These are phyloP conservation scores for Aldabrachelys gigantea DNA, from an alignment of 2,113 vertebrate genomes.

Conservation along the genomic window DNA sequence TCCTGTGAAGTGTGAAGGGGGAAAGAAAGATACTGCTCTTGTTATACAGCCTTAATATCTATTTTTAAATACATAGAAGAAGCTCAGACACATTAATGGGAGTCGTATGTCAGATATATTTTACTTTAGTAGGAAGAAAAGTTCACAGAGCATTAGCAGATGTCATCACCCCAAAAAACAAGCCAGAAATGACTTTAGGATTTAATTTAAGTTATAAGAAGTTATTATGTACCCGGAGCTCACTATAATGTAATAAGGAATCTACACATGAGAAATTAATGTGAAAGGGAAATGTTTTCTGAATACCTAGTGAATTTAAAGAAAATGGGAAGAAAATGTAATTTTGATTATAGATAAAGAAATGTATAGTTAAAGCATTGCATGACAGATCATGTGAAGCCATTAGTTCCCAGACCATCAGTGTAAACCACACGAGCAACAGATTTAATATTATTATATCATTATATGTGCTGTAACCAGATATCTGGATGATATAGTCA, in stretches of 20 bases:
- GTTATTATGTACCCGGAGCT: slow-evolving; percentile 21
- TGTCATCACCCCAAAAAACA: slow-evolving; percentile 21
- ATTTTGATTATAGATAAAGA: background rate
- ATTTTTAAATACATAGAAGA: background rate
- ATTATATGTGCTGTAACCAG: background rate
- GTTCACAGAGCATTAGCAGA: slow-evolving; percentile 17
- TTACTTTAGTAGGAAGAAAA: slow-evolving; percentile 17
- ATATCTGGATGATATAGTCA: background rate
- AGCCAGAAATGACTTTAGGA: slow-evolving; percentile 29
- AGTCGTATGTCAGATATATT: background rate
- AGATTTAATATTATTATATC: background rate
- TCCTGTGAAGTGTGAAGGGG: background rate
- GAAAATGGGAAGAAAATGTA: background rate
- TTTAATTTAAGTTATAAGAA: slow-evolving; percentile 39
- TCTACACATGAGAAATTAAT: slow-evolving; percentile 34
- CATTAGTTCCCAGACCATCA: background rate
- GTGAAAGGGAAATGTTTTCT: slow-evolving; percentile 23
- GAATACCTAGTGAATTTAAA: background rate
- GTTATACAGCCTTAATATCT: background rate
- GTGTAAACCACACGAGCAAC: background rate
- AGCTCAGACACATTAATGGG: background rate
- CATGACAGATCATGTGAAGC: background rate
- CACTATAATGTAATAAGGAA: slow-evolving; percentile 10
- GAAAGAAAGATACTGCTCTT: background rate
- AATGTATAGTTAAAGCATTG: background rate